Evolutionary conservation across 2,797 vertebrate species (phyloP).

Genomic region (Megalops cyprinoides): DNA sequence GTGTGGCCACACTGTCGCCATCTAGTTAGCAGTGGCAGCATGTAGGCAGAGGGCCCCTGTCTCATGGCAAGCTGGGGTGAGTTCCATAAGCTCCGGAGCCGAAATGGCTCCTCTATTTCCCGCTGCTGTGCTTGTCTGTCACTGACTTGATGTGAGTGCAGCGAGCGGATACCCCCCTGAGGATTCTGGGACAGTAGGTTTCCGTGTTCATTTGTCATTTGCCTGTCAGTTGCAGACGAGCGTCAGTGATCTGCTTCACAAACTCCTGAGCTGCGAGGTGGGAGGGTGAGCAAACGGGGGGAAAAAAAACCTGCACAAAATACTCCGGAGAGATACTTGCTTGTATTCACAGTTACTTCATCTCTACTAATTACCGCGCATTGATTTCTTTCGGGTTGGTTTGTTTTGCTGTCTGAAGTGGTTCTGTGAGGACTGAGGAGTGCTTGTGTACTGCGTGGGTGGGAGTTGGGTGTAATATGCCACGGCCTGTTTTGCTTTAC

Average conservation of each 20-base stretch:
- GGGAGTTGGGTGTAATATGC: no score
- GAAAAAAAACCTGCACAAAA: no score
- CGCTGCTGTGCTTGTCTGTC: neutral
- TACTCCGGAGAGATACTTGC: neutral
- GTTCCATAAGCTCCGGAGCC: no score
- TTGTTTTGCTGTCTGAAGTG: neutral
- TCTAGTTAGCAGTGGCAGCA: no score
- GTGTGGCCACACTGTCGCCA: no score
- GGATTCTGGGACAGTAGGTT: neutral
- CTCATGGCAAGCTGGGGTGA: no score
- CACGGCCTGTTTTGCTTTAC: neutral
- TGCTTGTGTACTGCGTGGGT: neutral
- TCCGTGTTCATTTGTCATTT: constrained; percentile 2
- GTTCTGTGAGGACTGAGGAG: neutral
- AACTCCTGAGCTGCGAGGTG: neutral
- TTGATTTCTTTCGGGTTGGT: neutral
- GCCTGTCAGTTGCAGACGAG: constrained; percentile 11
- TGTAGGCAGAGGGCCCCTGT: no score
- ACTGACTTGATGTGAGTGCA: neutral
- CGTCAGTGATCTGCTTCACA: constrained; percentile 1
- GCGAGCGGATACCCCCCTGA: neutral
- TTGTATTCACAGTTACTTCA: neutral
- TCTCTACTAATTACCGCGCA: neutral
- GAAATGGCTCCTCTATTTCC: neutral
- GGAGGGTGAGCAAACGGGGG: neutral